Evolutionary conservation across 2,113 vertebrate species (phyloP).

Genomic region (Microcebus murinus): DNA sequence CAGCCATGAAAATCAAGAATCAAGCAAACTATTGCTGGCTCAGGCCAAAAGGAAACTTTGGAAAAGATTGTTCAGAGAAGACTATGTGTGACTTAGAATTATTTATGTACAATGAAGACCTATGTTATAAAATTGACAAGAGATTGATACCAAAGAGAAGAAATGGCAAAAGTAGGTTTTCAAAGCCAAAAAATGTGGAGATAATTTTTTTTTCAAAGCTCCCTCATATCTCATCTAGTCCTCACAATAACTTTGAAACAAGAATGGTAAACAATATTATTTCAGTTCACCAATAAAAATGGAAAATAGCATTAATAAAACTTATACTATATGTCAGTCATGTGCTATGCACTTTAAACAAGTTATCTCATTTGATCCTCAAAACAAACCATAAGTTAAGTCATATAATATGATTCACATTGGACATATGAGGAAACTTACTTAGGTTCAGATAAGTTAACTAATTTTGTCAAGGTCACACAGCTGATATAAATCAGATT

Average conservation of each 20-base stretch:
- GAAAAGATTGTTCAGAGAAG: background rate
- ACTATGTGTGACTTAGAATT: background rate
- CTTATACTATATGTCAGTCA: background rate
- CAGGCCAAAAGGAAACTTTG: background rate
- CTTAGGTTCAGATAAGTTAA: background rate
- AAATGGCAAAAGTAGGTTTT: background rate
- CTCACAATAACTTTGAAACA: background rate
- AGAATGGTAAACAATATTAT: background rate
- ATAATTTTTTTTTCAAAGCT: background rate
- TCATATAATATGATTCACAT: background rate
- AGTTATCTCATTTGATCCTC: background rate
- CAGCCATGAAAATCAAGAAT: background rate
- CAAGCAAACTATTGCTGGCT: background rate
- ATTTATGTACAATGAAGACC: background rate
- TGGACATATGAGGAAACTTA: background rate
- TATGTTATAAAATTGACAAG: background rate
- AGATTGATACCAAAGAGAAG: background rate
- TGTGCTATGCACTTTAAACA: background rate
- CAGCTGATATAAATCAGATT: background rate
- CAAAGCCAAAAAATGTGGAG: background rate
- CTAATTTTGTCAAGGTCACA: background rate
- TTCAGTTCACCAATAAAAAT: background rate
- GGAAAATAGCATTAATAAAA: background rate
- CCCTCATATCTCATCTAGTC: background rate
- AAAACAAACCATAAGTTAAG: background rate